phyloP scores from a whole-genome alignment of 2,888 invertebrate species.

The Parascotia fuliginaria region DNA sequence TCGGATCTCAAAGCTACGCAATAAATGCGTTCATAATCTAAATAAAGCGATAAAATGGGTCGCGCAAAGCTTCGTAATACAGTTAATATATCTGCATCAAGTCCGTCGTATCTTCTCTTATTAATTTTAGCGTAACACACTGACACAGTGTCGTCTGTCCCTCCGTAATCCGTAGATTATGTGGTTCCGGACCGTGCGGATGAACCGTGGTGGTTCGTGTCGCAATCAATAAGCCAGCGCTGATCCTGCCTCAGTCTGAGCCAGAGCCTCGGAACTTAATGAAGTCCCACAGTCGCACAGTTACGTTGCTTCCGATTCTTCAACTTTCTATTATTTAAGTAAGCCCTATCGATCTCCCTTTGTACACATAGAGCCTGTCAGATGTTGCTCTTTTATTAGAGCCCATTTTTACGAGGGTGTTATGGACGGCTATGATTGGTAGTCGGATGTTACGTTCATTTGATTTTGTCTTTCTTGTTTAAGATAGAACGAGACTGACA shows the following conservation, averaged over 20 bases:
- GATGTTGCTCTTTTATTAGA: slow-evolving; percentile 24
- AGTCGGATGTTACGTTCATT: slow-evolving; percentile 23
- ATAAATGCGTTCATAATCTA: slow-evolving; percentile 1
- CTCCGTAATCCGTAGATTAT: slow-evolving; percentile 61
- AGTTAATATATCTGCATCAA: slow-evolving; percentile 32
- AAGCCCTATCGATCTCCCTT: slow-evolving; percentile 33
- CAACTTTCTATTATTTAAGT: slow-evolving; percentile 40
- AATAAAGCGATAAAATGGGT: slow-evolving; percentile 3
- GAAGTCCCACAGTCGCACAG: slow-evolving; percentile 45
- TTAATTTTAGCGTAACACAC: slow-evolving; percentile 48
- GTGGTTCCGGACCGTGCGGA: slow-evolving; percentile 46
- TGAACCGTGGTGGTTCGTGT: slow-evolving; percentile 43
- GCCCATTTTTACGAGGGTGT: slow-evolving; percentile 24
- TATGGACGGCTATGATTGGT: slow-evolving; percentile 29
- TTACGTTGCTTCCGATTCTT: slow-evolving; percentile 17
- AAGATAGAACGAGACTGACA: slow-evolving; percentile 20
- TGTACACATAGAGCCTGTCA: slow-evolving; percentile 17
- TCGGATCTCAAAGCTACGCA: neutral
- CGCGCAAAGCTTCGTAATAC: slow-evolving; percentile 12
- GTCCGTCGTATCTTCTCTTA: slow-evolving; percentile 23
- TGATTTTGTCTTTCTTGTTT: slow-evolving; percentile 28
- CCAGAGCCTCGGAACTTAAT: slow-evolving; percentile 70
- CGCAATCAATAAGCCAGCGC: slow-evolving; percentile 58
- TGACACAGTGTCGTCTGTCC: slow-evolving; percentile 52
- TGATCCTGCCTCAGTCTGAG: slow-evolving; percentile 58